phyloP scores from a whole-genome alignment of 2,797 vertebrate species.

The Macroramphosus scolopax region DNA sequence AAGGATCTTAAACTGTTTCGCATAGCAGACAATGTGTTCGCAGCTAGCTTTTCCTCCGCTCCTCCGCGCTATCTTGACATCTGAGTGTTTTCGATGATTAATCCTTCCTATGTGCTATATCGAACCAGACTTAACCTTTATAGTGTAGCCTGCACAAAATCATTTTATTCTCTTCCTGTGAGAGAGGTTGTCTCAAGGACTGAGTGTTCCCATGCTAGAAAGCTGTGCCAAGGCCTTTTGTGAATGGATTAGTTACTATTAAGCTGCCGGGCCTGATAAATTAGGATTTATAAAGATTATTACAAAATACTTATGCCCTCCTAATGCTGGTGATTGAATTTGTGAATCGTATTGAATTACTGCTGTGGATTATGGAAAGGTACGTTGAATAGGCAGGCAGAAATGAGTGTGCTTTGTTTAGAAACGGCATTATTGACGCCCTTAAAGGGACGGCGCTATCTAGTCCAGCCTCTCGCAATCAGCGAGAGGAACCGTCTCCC shows the following conservation, averaged over 20 bases:
- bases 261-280: constrained; percentile 77
- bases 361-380: constrained; percentile 65
- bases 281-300: constrained; percentile 80
- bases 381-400: constrained; percentile 44
- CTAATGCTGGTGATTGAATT: constrained; percentile 79
- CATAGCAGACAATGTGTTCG: constrained; percentile 34
- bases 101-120: constrained; percentile 61
- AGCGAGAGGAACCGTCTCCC: constrained; percentile 55
- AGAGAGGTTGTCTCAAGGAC: constrained; percentile 75
- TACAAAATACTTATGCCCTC: constrained; percentile 79
- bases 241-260: constrained; percentile 78
- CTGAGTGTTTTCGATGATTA: constrained; percentile 65
- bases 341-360: constrained; percentile 75
- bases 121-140: constrained; percentile 69
- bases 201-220: constrained; percentile 69
- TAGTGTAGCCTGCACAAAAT: constrained; percentile 60
- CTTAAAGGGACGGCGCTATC: constrained; percentile 59
- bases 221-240: constrained; percentile 75
- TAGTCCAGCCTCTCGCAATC: constrained; percentile 48
- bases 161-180: constrained; percentile 59
- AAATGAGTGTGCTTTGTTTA: constrained; percentile 56
- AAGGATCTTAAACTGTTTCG: constrained; percentile 33
- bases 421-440: constrained; percentile 53
- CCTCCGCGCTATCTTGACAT: constrained; percentile 59
- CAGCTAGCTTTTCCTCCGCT: constrained; percentile 30